phyloP scores from a whole-genome alignment of 2,888 invertebrate genomes.

The Apamea sordens region DNA sequence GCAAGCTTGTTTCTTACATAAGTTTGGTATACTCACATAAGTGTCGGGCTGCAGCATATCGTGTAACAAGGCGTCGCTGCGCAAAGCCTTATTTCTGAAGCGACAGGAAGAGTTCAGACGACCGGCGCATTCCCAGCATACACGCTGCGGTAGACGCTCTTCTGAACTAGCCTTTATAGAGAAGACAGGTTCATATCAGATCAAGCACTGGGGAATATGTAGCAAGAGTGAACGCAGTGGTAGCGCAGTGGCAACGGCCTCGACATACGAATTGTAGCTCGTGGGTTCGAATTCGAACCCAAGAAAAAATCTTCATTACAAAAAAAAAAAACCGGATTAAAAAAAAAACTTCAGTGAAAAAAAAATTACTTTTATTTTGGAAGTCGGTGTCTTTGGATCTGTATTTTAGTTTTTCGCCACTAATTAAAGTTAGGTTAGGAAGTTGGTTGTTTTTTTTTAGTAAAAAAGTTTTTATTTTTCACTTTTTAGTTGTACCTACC shows the following conservation, averaged over 20 bases:
- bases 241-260: not conserved
- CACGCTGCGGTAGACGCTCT: slow-evolving; percentile 78
- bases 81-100: slow-evolving; percentile 73
- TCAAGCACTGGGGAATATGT: not conserved
- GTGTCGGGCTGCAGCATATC: slow-evolving; percentile 67
- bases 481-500: no score
- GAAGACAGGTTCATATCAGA: not conserved
- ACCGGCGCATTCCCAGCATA: slow-evolving; percentile 82
- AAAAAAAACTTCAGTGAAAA: no score
- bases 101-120: slow-evolving; percentile 67
- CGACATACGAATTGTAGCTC: not conserved
- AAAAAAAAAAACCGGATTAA: no score
- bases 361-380: no score
- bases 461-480: no score
- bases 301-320: no score
- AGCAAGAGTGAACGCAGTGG: not conserved
- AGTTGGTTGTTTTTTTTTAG: no score
- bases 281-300: not conserved
- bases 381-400: no score
- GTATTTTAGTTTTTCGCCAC: no score
- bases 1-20: no score
- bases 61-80: slow-evolving; percentile 71
- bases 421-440: no score
- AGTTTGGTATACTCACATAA: slow-evolving; percentile 73
- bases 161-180: slow-evolving; percentile 69